Evolutionary conservation across 2,113 vertebrate genomes (phyloP), one percentile per base, ranked within the genome.

Genomic region (Condylura cristata): DNA sequence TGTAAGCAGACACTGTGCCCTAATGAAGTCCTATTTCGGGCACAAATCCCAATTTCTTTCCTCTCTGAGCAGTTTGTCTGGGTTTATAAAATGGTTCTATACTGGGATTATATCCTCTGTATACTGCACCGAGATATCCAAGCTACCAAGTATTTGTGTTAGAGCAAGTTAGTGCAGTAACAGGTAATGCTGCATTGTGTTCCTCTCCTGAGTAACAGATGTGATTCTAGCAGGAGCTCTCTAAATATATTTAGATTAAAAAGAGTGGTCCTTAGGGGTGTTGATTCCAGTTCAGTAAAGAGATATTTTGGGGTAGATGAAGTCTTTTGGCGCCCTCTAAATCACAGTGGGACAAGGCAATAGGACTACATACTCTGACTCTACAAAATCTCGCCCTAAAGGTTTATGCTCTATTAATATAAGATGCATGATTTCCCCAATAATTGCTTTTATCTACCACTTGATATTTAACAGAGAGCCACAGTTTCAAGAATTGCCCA

Each of bases 391-490:
- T 94, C 96, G 86, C 84, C 92, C 75, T 91, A 39, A 91, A 94
- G 92, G 90, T 71, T 91, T 91, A 60, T 91, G 71, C 72, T 95
- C 92, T 94, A 53, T 93, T 97, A 95, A 91, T 90, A 78, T 63
- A 86, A 96, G 90, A 87, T 74, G 28, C 70, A 86, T 79, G 83
- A 94, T 96, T 93, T 94, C 90, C 65, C 74, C 10, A 46, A 95
- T 94, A 94, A 94, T 91, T 94, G 87, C 87, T 95, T 96, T 93
- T 87, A 94, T 95, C 75, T 61, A 90, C 95, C 28, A 93, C 79
- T 97, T 94, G 84, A 87, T 96, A 90, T 95, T 95, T 95, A 84
- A 94, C 60, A 84, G 34, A 86, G 51, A 96, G 46, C n/a, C 60
- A 84, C 46, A 72, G 44, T 95, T 85, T 86, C 92, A 91, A 95